These are phyloP conservation scores for Harpalus rufipes DNA, from an alignment of 2,888 invertebrate species.

Conservation along the genomic window DNA sequence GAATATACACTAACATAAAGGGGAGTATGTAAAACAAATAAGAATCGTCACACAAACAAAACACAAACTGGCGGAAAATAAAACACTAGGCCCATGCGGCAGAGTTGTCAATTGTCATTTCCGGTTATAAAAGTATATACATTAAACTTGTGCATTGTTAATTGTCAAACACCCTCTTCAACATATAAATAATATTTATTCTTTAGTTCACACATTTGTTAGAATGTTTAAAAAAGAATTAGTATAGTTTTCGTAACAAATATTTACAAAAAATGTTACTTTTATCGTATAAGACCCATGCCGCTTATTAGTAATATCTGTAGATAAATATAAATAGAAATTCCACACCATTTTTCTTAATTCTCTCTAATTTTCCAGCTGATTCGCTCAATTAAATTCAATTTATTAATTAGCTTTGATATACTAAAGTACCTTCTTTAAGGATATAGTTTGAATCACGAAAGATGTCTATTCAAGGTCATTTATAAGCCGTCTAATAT, in stretches of 20 bases:
- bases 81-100: constrained; percentile 34
- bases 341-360: not conserved
- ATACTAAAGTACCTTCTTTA: too few species aligned
- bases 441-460: too few species aligned
- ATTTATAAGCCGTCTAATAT: too few species aligned
- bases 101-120: constrained; percentile 8
- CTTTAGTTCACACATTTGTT: constrained; percentile 11
- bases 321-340: too few species aligned
- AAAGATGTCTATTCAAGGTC: too few species aligned
- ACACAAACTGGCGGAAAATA: constrained; percentile 24
- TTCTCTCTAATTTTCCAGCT: constrained; percentile 1
- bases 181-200: not conserved
- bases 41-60: constrained; percentile 35
- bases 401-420: constrained; percentile 31
- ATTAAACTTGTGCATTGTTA: constrained; percentile 8
- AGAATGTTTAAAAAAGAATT: constrained; percentile 10
- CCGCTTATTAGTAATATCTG: too few species aligned
- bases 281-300: too few species aligned
- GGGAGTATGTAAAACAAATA: constrained; percentile 38
- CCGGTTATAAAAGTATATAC: constrained; percentile 19
- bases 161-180: constrained; percentile 40
- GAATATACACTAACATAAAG: constrained; percentile 22
- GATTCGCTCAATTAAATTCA: constrained; percentile 32
- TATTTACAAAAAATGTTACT: too few species aligned
- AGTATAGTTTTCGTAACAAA: not conserved